A percentile compares a stretch with the other conserved stretches of the same genome.
phyloP scores from a whole-genome alignment of 2,113 vertebrate species.

The Trichomycterus rosablanca region DNA sequence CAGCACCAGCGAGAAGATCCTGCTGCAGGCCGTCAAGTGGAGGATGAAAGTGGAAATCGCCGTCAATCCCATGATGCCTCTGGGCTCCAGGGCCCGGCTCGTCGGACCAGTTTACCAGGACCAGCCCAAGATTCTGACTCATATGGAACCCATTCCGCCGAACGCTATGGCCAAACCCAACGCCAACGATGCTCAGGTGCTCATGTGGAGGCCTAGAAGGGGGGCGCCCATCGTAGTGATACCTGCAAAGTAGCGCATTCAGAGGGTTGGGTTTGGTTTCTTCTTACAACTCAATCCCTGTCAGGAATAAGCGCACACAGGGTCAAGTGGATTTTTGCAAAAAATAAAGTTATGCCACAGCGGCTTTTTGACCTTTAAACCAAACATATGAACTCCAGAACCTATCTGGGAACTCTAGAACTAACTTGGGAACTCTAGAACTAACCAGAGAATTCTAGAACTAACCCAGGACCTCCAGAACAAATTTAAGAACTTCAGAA shows the following conservation, averaged over 20 bases:
- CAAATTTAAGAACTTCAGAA: no score
- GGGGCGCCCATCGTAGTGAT: conserved; percentile 89
- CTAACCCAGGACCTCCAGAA: no score
- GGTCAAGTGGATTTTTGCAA: conserved; percentile 23
- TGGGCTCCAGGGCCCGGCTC: conserved; percentile 85
- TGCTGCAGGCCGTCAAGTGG: conserved; percentile 97
- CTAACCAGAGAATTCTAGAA: no score
- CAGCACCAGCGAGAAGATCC: conserved; percentile 89
- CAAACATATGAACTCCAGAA: no score
- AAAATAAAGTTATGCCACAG: no score
- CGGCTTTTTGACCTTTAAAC: no score
- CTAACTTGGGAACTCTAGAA: no score
- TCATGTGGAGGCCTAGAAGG: conserved; percentile 96
- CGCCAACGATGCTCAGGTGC: conserved; percentile 94
- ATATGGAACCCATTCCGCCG: conserved; percentile 90
- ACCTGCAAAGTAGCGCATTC: conserved; percentile 80
- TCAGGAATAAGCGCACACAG: conserved; percentile 9
- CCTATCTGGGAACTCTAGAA: no score
- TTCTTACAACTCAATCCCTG: not conserved
- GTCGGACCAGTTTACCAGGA: conserved; percentile 90
- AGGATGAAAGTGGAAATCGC: conserved; percentile 93
- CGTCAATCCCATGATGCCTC: conserved; percentile 83
- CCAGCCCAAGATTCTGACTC: conserved; percentile 87
- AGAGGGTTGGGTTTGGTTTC: conserved; percentile 28
- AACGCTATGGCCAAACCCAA: conserved; percentile 93